Base-by-base conservation (phyloP, 2,797 vertebrate genomes). In the Mus minutoides region DNA sequence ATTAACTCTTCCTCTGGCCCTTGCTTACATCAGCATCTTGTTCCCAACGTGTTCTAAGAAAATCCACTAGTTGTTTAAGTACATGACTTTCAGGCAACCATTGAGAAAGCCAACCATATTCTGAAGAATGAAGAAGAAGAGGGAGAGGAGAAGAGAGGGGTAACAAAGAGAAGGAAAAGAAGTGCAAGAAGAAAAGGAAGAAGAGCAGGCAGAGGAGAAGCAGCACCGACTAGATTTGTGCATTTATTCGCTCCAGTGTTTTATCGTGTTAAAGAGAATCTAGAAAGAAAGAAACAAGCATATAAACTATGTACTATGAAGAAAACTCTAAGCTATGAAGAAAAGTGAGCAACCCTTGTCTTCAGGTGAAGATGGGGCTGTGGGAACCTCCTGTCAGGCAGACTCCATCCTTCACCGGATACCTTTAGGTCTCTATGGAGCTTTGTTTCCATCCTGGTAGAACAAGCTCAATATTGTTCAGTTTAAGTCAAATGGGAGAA, bases 11-110 rank as follows among this genome's bases (percentile, higher is more conserved):
- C 75, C 49, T 92, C 11, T 6, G 78, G 82, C 0, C 29, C n/a
- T 88, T 95, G 31, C 79, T 96, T 34, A 89, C 88, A 93, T 76
- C 54, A 71, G n/a, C 52, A 77, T 64, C 60, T 95, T 93, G 46
- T 56, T 87, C 71, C 87, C 69, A 56, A 80, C 60, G 31, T 4
- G n/a, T n/a, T 73, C 60, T 29, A 92, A 83, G 56, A 79, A 6
- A 73, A 78, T 76, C 64, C 64, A 56, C 34, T 87, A 60, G 71
- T 21, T 46, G 24, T 86, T 90, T 71, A 75, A 88, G 78, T 76
- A 60, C 60, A 58, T 87, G 62, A 80, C 71, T 90, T 88, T 92
- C 43, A 87, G 75, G 58, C 40, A 84, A 26, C 21, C 86, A 14
- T 71, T 96, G 84, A 93, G 84, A 56, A 94, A 94, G 56, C 24